Conservation (phyloP, 2,888 invertebrate genomes). For the Polydrusus pterygomalis region DNA sequence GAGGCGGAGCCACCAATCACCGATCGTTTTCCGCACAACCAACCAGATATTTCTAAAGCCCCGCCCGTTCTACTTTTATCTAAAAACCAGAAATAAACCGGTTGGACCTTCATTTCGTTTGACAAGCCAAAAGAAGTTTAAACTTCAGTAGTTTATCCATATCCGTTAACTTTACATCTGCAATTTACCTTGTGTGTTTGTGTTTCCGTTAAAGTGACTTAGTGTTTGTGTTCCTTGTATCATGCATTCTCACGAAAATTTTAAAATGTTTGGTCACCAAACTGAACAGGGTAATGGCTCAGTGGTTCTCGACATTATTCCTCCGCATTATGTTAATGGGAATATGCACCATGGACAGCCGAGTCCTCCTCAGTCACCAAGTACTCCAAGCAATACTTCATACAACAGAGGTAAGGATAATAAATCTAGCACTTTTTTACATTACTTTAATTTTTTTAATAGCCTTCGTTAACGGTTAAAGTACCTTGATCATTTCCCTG, state of each 20-base stretch:
- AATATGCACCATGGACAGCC: constrained; percentile 66
- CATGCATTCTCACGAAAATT: constrained; percentile 59
- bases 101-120: constrained; percentile 37
- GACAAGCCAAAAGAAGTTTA: background rate
- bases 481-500: too few relatives aligned
- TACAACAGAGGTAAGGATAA: constrained; percentile 67
- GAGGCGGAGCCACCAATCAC: constrained; percentile 67
- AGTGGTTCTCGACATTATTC: constrained; percentile 77
- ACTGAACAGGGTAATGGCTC: constrained; percentile 69
- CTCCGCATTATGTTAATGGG: constrained; percentile 72
- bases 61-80: constrained; percentile 58
- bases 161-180: background rate
- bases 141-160: background rate
- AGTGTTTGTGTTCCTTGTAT: constrained; percentile 17
- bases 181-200: background rate
- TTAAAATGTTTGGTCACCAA: constrained; percentile 59
- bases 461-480: too few relatives aligned
- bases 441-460: too few relatives aligned
- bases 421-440: too few relatives aligned
- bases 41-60: constrained; percentile 63
- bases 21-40: constrained; percentile 66
- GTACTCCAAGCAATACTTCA: constrained; percentile 63
- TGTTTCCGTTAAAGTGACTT: constrained; percentile 27
- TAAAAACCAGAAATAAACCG: constrained; percentile 50
- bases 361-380: constrained; percentile 75